phyloP scores from a whole-genome alignment of 2,888 invertebrate genomes.

The Drosophila putrida region DNA sequence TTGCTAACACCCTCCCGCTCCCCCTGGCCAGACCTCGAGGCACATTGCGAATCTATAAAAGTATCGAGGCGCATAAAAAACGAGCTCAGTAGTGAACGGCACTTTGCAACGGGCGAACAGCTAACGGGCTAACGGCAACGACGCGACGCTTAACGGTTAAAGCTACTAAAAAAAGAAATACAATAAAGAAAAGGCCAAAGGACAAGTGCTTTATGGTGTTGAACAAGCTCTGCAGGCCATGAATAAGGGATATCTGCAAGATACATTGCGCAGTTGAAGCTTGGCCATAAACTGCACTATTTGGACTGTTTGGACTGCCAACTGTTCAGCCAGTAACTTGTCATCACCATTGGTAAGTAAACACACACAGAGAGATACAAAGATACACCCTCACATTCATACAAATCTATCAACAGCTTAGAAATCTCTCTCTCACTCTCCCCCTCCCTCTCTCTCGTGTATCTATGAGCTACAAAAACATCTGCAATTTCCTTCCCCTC shows the following conservation, averaged over 20 bases:
- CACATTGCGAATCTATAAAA: conserved; percentile 85
- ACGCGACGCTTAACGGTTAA: conserved; percentile 23
- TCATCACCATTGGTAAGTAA: conserved; percentile 52
- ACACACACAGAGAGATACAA: conserved; percentile 10
- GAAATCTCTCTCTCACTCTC: background rate
- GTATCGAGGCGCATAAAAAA: conserved; percentile 83
- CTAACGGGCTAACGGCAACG: conserved; percentile 21
- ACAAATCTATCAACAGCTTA: conserved; percentile 26
- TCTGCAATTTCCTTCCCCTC: background rate
- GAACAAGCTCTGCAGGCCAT: conserved; percentile 15
- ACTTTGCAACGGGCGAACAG: conserved; percentile 75
- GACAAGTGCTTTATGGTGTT: conserved; percentile 25
- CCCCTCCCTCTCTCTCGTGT: background rate
- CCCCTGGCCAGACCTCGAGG: conserved; percentile 47
- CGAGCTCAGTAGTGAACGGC: conserved; percentile 85
- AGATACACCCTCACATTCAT: background rate
- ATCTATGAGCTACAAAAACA: conserved; percentile 20
- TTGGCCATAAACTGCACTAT: conserved; percentile 33
- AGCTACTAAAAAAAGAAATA: background rate
- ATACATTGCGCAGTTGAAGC: conserved; percentile 35
- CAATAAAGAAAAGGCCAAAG: conserved; percentile 28
- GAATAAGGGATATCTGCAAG: conserved; percentile 18
- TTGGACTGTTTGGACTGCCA: conserved; percentile 5
- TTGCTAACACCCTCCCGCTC: background rate
- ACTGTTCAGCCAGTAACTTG: conserved; percentile 40